Evolutionary conservation across 2,797 vertebrate genomes (phyloP), one percentile per base, ranked within the genome.

Genomic region (Acanthis flammea): DNA sequence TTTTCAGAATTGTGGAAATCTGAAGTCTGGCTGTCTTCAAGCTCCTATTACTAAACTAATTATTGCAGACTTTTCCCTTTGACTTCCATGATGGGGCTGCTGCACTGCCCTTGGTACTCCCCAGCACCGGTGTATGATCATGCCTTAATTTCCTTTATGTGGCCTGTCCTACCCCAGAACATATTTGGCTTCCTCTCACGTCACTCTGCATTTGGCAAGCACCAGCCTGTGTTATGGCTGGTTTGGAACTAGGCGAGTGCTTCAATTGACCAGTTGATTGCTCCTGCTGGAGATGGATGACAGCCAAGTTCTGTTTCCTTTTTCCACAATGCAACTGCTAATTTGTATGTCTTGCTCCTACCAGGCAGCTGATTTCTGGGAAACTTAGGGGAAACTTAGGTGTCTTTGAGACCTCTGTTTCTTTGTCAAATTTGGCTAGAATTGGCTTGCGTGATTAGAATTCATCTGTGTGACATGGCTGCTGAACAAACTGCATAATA

Each of bases 211-310:
- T 91, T 92, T 95, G 94, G 94, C 95, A 89, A 70, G 80, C 57
- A 33, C 71, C 62, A 61, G 62, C 10, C 6, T 68, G 62, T 93
- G 92, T 96, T 96, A 79, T 89, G 92, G 91, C 94, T 96, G 95
- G 45, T 92, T 93, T 92, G 88, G 67, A 94, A 44, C 83, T 78
- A n/a, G 51, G 94, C 47, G 10, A 92, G 70, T 62, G 74, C 77
- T 86, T 96, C 84, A 86, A 72, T 93, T 93, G 92, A 93, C 88
- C 77, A 55, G 74, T 89, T 96, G 77, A 91, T 94, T 95, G 77
- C 92, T 95, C 68, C 85, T 91, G 78, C 85, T 95, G 2, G 3
- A 60, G 92, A 45, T 95, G 96, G 93, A 67, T 67, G 90, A 62
- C 44, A 44, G 95, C 94, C 94, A 94, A 82, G 71, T 92, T 90